phyloP scores from a whole-genome alignment of 2,113 vertebrate species.

The Engystomops pustulosus region DNA sequence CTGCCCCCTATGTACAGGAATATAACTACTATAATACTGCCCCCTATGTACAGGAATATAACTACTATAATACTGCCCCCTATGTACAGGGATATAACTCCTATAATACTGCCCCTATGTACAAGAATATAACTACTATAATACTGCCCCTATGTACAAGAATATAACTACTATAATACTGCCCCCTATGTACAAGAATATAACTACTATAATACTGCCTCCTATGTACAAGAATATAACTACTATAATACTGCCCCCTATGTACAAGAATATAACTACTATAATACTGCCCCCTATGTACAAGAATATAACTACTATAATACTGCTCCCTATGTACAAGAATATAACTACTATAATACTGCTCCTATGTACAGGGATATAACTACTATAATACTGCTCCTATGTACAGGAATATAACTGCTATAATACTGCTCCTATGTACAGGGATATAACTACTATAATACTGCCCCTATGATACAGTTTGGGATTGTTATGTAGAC shows the following conservation, averaged over 20 bases:
- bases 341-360: background rate
- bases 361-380: background rate
- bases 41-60: background rate
- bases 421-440: constrained; percentile 2
- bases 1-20: background rate
- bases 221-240: background rate
- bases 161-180: constrained; percentile 6
- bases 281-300: background rate
- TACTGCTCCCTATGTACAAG: background rate
- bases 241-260: too few relatives aligned
- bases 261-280: constrained; percentile 5
- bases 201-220: constrained; percentile 1
- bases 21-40: constrained; percentile 4
- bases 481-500: too few relatives aligned
- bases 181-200: background rate
- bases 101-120: background rate
- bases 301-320: constrained; percentile 9
- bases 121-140: constrained; percentile 5
- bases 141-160: background rate
- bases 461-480: too few relatives aligned
- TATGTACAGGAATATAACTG: background rate
- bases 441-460: background rate
- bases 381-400: constrained; percentile 8
- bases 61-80: background rate
- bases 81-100: background rate